These are phyloP conservation scores for Physeter macrocephalus DNA, from an alignment of 2,113 vertebrate genomes.

Conservation along the genomic window DNA sequence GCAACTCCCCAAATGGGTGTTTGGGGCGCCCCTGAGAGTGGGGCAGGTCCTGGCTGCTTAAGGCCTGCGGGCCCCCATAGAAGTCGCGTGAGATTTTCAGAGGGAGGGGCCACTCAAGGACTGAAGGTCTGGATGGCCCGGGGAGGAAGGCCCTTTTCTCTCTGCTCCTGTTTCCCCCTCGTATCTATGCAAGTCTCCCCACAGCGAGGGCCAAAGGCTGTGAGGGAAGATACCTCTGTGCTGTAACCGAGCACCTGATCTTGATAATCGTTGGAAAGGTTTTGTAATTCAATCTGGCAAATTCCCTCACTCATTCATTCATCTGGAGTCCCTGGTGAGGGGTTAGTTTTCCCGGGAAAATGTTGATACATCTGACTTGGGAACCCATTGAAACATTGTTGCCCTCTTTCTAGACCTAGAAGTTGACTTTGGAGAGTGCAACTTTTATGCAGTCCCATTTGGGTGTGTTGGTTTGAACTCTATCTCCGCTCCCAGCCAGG, in stretches of 20 bases:
- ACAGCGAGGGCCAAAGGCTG: neutral
- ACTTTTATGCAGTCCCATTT: neutral
- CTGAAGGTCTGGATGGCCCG: neutral
- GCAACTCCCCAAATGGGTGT: conserved; percentile 35
- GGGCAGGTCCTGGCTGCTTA: neutral
- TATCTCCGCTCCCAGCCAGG: conserved; percentile 46
- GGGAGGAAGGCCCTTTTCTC: neutral
- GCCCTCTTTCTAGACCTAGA: neutral
- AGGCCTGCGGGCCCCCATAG: neutral
- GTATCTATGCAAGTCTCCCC: conserved; percentile 3
- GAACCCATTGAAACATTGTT: conserved; percentile 40
- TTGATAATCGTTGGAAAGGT: neutral
- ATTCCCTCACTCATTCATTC: conserved; percentile 42
- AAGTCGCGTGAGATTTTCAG: neutral
- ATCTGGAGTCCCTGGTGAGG: neutral
- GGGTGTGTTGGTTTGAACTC: conserved; percentile 52
- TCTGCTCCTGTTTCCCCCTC: neutral
- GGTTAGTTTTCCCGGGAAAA: neutral
- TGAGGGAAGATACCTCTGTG: neutral
- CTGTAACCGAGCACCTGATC: conserved; percentile 45
- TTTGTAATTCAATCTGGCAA: conserved; percentile 32
- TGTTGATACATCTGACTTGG: neutral
- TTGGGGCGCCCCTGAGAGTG: conserved; percentile 34
- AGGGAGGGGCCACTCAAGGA: neutral
- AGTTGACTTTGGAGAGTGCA: conserved; percentile 51